phyloP scores from a whole-genome alignment of 2,797 vertebrate genomes.

The Typhlichthys subterraneus region DNA sequence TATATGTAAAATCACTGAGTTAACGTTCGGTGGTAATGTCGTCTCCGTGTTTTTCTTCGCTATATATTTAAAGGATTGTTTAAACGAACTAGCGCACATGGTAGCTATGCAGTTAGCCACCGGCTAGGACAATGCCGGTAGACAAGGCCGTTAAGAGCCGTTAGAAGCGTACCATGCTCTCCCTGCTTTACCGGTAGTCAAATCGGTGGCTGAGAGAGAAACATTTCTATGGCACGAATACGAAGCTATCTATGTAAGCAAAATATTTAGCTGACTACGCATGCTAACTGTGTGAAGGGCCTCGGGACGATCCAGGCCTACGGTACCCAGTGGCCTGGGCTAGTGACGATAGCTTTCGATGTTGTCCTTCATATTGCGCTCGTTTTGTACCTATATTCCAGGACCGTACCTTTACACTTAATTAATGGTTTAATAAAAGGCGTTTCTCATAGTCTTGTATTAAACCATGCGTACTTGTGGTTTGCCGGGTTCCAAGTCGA shows the following conservation, averaged over 20 bases:
- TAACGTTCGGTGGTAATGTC: no score
- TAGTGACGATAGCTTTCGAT: no score
- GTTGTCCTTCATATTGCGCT: no score
- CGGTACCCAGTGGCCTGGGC: no score
- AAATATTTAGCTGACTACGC: not conserved
- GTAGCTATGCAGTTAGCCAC: slow-evolving; percentile 9
- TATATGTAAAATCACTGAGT: no score
- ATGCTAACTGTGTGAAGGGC: not conserved
- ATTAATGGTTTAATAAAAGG: no score
- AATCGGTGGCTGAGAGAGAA: not conserved
- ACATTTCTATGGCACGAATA: not conserved
- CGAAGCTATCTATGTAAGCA: accelerated
- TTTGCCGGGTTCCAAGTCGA: not conserved
- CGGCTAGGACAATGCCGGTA: slow-evolving; percentile 28
- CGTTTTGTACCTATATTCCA: no score
- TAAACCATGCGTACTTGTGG: not conserved
- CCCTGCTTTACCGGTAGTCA: not conserved
- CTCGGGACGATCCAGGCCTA: not conserved
- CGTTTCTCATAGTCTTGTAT: not conserved
- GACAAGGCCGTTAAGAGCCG: slow-evolving; percentile 3
- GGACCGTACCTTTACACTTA: no score
- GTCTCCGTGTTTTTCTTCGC: accelerated
- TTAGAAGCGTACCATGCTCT: accelerated
- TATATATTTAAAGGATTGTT: no score
- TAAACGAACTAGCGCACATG: slow-evolving; percentile 40